phyloP scores from a whole-genome alignment of 1,140 invertebrate genomes.

The Drosophila nasuta region DNA sequence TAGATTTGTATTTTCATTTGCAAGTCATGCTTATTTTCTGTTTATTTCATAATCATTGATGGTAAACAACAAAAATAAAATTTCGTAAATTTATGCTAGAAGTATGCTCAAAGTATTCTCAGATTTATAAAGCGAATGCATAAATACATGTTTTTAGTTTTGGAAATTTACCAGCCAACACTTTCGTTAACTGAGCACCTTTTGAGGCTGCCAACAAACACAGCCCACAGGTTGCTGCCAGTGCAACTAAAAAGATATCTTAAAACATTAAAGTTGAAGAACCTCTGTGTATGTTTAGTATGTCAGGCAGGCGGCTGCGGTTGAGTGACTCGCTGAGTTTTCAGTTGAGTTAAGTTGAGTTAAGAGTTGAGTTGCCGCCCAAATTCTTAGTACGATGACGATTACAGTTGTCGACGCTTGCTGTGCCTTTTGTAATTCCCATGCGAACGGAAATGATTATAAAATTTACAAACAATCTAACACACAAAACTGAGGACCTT shows the following conservation, averaged over 20 bases:
- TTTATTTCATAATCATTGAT: slow-evolving; percentile 9
- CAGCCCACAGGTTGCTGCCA: slow-evolving; percentile 1
- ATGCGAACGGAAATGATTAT: slow-evolving; percentile 77
- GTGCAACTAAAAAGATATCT: background rate
- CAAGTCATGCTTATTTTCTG: slow-evolving; percentile 10
- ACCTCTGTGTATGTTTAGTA: slow-evolving; percentile 35
- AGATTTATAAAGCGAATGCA: background rate
- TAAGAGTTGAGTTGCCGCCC: slow-evolving; percentile 25
- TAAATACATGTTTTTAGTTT: slow-evolving; percentile 1
- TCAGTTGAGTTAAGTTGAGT: too few species aligned
- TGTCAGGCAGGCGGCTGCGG: slow-evolving; percentile 26
- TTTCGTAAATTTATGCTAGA: slow-evolving; percentile 1
- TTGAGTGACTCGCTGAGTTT: background rate
- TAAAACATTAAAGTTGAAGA: slow-evolving; percentile 1
- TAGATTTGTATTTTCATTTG: background rate
- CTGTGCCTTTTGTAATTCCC: slow-evolving; percentile 39
- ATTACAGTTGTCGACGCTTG: too few species aligned
- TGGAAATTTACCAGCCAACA: background rate
- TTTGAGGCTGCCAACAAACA: background rate
- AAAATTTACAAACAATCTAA: slow-evolving; percentile 54
- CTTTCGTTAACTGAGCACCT: background rate
- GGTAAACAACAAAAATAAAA: too few species aligned
- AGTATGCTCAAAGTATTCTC: background rate
- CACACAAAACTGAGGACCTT: background rate
- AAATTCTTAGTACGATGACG: background rate